These are phyloP conservation scores for Spodoptera exigua DNA, from an alignment of 2,888 invertebrate species.

Conservation along the genomic window DNA sequence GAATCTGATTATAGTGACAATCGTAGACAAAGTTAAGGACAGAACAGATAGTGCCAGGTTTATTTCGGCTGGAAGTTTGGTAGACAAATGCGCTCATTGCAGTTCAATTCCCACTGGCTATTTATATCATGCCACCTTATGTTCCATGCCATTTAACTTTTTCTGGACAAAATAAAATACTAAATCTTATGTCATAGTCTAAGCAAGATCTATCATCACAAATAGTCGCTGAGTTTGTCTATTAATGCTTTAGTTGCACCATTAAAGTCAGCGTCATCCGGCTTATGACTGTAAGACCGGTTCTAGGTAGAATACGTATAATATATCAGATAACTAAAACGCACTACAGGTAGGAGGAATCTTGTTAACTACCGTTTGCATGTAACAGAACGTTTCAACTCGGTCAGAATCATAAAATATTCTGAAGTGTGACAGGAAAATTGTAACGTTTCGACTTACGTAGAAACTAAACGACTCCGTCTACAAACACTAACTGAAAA, in stretches of 20 bases:
- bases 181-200: conserved; percentile 1
- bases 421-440: not conserved
- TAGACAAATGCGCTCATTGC: conserved; percentile 1
- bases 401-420: not conserved
- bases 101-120: conserved; percentile 1
- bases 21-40: not conserved
- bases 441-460: conserved; percentile 10
- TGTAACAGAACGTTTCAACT: conserved; percentile 1
- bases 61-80: conserved; percentile 5
- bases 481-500: too few relatives aligned
- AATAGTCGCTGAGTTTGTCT: not conserved
- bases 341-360: too few relatives aligned
- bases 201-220: not conserved
- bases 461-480: not conserved
- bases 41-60: not conserved
- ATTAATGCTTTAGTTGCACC: not conserved
- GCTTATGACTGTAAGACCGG: not conserved
- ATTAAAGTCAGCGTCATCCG: not conserved
- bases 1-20: not conserved
- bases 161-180: not conserved
- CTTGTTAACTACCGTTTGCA: not conserved
- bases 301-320: not conserved
- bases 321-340: not conserved
- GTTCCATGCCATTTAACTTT: conserved; percentile 1
- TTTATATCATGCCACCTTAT: not conserved